Conservation (phyloP, 2,797 vertebrate genomes). For the Sebastes diaconus region DNA sequence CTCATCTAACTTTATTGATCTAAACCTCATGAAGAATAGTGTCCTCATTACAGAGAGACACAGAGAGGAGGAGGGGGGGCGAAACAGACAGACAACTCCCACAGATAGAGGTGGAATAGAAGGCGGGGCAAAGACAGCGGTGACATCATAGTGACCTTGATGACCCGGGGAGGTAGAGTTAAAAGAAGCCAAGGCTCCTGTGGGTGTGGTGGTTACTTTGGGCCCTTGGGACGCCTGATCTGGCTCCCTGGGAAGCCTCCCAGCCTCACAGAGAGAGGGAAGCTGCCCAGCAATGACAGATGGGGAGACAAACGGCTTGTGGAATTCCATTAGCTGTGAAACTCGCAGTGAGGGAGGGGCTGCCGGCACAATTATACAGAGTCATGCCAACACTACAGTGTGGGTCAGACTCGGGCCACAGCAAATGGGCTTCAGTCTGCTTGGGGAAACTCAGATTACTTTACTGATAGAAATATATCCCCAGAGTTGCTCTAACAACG, state of each 20-base stretch:
- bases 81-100: conserved; percentile 16
- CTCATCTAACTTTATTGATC: conserved; percentile 61
- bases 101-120: conserved; percentile 27
- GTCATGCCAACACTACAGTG: conserved; percentile 38
- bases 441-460: conserved; percentile 16
- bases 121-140: background rate
- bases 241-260: conserved; percentile 60
- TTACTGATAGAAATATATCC: conserved; percentile 18
- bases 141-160: conserved; percentile 54
- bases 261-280: conserved; percentile 52
- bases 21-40: conserved; percentile 55
- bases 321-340: conserved; percentile 62
- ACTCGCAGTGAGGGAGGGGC: conserved; percentile 34
- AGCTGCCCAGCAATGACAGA: conserved; percentile 67
- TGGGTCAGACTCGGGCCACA: conserved; percentile 37
- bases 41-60: conserved; percentile 16
- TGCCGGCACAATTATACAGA: conserved; percentile 34
- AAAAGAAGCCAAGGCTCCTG: conserved; percentile 56
- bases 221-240: conserved; percentile 42
- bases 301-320: conserved; percentile 59
- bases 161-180: conserved; percentile 44
- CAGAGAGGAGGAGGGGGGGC: background rate
- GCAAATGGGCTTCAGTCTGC: conserved; percentile 11
- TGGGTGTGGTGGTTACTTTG: conserved; percentile 59
- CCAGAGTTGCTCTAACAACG: conserved; percentile 1